These are phyloP conservation scores for Tichodroma muraria DNA, from an alignment of 2,113 vertebrate genomes.

Conservation along the genomic window DNA sequence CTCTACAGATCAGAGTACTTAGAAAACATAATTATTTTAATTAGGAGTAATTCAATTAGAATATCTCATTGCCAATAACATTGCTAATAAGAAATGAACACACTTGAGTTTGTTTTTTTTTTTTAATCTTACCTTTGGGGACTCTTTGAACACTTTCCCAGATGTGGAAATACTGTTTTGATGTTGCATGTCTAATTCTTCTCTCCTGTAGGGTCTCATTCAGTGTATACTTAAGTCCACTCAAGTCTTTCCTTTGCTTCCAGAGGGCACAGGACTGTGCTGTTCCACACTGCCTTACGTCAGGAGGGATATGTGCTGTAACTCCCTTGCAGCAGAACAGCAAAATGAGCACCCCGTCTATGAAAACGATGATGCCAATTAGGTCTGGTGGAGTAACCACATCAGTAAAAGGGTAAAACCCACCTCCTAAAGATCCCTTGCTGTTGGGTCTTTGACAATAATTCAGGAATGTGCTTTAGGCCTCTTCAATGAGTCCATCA, in stretches of 20 bases:
- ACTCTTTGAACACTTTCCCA: slow-evolving; percentile 22
- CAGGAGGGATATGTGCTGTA: not conserved
- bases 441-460: not conserved
- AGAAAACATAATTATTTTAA: slow-evolving; percentile 70
- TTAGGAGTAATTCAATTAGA: slow-evolving; percentile 67
- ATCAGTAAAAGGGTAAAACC: not conserved
- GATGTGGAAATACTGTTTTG: slow-evolving; percentile 16
- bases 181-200: slow-evolving; percentile 12
- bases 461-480: not conserved
- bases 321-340: not conserved
- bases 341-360: not conserved
- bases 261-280: not conserved
- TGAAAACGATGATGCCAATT: not conserved
- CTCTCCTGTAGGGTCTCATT: not conserved
- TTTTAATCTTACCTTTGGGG: slow-evolving; percentile 50
- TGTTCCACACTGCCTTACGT: not conserved
- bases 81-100: slow-evolving; percentile 62
- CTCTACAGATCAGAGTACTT: slow-evolving; percentile 61
- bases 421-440: not conserved
- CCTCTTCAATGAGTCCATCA: not conserved
- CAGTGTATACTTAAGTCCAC: not conserved
- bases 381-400: not conserved
- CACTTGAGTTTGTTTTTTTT: slow-evolving; percentile 30
- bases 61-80: slow-evolving; percentile 63
- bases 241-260: not conserved